phyloP scores from a whole-genome alignment of 2,113 vertebrate species.

The Cinclus cinclus region DNA sequence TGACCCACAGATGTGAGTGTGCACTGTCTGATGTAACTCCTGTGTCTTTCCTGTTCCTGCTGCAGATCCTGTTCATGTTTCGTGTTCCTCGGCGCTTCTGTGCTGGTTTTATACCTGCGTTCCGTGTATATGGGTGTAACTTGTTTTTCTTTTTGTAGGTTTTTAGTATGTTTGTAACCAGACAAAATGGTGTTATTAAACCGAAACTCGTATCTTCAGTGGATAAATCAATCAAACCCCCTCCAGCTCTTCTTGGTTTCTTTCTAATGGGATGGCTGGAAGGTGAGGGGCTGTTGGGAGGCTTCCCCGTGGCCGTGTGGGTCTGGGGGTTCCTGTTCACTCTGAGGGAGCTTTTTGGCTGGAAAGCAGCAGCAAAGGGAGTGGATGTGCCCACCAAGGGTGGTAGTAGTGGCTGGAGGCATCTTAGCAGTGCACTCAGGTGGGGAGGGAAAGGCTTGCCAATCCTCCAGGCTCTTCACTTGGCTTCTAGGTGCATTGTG shows the following conservation, averaged over 20 bases:
- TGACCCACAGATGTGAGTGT: background rate
- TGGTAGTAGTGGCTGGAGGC: background rate
- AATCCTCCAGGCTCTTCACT: background rate
- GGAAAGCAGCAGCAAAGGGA: background rate
- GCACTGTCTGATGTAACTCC: background rate
- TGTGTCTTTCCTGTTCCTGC: slow-evolving; percentile 33
- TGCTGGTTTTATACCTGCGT: slow-evolving; percentile 56
- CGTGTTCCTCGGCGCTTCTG: slow-evolving; percentile 41
- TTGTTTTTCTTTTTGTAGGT: slow-evolving; percentile 59
- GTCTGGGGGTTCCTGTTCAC: background rate
- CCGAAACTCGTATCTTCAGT: slow-evolving; percentile 59
- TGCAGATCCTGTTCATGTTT: slow-evolving; percentile 27
- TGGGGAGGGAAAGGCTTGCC: background rate
- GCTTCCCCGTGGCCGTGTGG: fast-evolving
- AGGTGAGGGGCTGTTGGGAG: fast-evolving
- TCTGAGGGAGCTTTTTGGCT: background rate
- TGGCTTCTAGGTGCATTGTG: background rate
- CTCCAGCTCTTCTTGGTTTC: slow-evolving; percentile 14
- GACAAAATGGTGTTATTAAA: slow-evolving; percentile 62
- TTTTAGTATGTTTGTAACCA: slow-evolving; percentile 68
- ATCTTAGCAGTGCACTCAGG: too few relatives aligned
- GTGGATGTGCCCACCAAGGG: background rate
- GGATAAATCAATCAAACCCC: slow-evolving; percentile 52
- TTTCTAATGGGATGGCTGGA: background rate
- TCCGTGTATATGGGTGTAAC: slow-evolving; percentile 51